Base-by-base conservation (phyloP, 2,797 vertebrate species). In the Peromyscus eremicus region DNA sequence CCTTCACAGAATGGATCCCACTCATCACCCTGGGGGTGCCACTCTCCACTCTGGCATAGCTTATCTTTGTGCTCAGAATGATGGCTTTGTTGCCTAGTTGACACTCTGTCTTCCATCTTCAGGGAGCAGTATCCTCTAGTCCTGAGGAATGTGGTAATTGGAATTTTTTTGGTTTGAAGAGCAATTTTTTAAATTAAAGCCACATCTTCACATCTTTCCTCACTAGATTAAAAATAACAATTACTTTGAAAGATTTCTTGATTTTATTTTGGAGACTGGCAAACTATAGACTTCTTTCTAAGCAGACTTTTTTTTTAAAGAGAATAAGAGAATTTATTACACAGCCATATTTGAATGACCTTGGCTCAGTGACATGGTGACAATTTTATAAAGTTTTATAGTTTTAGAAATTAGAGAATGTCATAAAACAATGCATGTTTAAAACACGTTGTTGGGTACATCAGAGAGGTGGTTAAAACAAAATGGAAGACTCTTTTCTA, bases 261-360 rank as follows among this genome's bases (percentile, higher is more conserved):
- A 21, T 90, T 97, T 97, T 92, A 89, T 95, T 92, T 92, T 86
- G 91, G 70, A n/a, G 14, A 32, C 75, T 92, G 37, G 75, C 49
- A 90, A 80, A 68, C 60, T 88, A 75, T 25, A 49, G 23, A 55
- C 34, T 37, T 62, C 92, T 95, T 86, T 85, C 6, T 83, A 91
- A 87, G 79, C 55, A 4, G 49, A 82, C 77, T 4, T 49, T 5
- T 49, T 77, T 77, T 77, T 4, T 49, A 9, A 27, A 25, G 40
- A 12, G 23, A 40, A 82, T 60, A 40, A 29, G 52, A 57, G 8
- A 40, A 37, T 46, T 83, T 83, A 32, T 83, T 83, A 83, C 25
- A 83, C n/a, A 62, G 57, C 8, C 37, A 43, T 29, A 29, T 43
- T 62, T 83, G 57, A 64, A 25, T 62, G 57, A 43, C 25, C 14